Base-by-base conservation (phyloP, 2,888 invertebrate species). In the Sarcophaga caerulescens region DNA sequence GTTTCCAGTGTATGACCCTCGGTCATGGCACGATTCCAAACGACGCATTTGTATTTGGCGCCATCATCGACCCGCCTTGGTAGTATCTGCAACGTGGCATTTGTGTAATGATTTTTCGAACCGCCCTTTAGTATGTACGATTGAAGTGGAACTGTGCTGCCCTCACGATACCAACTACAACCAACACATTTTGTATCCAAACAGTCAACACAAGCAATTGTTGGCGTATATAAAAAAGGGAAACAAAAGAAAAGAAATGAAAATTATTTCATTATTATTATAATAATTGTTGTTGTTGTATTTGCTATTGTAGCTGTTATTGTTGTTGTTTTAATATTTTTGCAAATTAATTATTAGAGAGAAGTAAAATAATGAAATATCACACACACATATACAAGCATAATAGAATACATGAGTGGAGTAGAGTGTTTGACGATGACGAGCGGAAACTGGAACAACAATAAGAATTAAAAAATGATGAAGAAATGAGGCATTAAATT, bases 21-120 rank as follows among this genome's bases (percentile, higher is more conserved):
- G 11, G 96, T 95, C 95, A 98, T 96, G 89, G 98, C 98, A 81
- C 98, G 94, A 94, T 98, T 98, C 95, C 96, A 96, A 86, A 98
- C 98, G 89, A 96, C 96, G 93, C 98, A 98, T 87, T 96, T 95
- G 94, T 96, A 97, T 79, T 95, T 94, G 85, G 97, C 96, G 62
- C 96, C 96, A 91, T 98, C 98, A 92, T 98, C 98, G 88, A 97
- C 97, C 88, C 97, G 95, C 75, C 95, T 95, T 25, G 98, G 98
- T 88, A 95, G 95, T 90, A 98, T 94, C 73, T 95, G 94, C 84
- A 98, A 94, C 59, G 96, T 96, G 11, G 96, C 96, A 66, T 96
- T 95, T 23, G 97, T 96, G 23, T 96, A 95, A 90, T 96, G 95
- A 87, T 96, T 95, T 85, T 96, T 94, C 17, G 96, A 96, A 88